Evolutionary conservation across 2,888 invertebrate species (phyloP).

Genomic region (Lobophora halterata): DNA sequence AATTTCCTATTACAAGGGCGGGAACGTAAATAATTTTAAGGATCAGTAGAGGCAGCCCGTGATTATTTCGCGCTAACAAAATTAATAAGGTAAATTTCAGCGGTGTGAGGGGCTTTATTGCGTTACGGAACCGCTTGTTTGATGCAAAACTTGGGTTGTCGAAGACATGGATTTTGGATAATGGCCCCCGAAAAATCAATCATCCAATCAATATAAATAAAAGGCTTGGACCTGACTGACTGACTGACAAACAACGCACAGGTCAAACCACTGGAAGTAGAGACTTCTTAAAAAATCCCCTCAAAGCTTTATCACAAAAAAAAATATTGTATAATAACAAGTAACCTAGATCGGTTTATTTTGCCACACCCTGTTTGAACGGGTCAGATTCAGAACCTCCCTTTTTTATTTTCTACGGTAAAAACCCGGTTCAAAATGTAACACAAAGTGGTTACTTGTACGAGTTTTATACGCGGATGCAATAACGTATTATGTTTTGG

Average conservation of each 20-base stretch:
- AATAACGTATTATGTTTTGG: constrained; percentile 32
- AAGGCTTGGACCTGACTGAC: no score
- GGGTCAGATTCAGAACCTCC: no score
- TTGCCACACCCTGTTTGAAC: no score
- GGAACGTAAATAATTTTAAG: constrained; percentile 64
- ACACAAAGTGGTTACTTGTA: constrained; percentile 20
- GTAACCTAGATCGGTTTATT: no score
- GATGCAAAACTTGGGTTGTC: constrained; percentile 42
- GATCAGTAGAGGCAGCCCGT: constrained; percentile 59
- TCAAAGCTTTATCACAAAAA: no score
- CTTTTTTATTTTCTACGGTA: no score
- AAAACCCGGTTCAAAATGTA: constrained; percentile 27
- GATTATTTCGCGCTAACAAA: constrained; percentile 68
- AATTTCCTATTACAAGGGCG: constrained; percentile 41
- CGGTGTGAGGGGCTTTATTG: constrained; percentile 54
- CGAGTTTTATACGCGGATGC: constrained; percentile 26
- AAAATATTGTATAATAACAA: no score
- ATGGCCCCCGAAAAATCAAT: no score
- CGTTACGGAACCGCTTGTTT: constrained; percentile 57
- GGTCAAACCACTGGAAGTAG: no score
- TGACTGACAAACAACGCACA: no score
- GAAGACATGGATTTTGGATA: constrained; percentile 1
- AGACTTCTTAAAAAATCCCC: no score
- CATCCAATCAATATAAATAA: no score
- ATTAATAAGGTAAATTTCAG: constrained; percentile 69